phyloP scores from a whole-genome alignment of 2,113 vertebrate genomes.

The Donacobius atricapilla region DNA sequence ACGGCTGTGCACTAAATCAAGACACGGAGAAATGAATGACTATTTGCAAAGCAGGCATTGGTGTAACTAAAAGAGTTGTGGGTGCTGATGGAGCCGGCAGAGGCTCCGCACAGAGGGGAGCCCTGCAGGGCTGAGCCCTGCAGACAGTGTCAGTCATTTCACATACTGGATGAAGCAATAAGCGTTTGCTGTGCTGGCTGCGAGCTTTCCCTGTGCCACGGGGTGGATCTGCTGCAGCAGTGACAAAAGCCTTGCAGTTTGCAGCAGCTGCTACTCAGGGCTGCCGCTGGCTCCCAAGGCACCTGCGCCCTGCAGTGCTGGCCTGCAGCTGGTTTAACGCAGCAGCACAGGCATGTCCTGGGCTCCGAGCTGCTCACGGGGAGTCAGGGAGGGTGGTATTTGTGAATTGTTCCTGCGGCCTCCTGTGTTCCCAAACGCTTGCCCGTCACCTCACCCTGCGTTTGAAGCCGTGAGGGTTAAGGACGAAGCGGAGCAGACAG shows the following conservation, averaged over 20 bases:
- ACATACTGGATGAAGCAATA: background rate
- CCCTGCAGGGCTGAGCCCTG: background rate
- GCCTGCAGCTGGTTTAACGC: background rate
- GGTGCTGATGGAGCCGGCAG: fast-evolving
- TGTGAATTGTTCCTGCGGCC: background rate
- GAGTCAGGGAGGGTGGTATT: fast-evolving
- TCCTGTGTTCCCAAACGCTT: background rate
- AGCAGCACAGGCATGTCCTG: background rate
- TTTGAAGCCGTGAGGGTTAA: background rate
- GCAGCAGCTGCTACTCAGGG: background rate
- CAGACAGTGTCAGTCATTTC: background rate
- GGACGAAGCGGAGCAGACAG: background rate
- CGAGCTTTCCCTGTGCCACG: background rate
- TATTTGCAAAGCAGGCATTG: background rate
- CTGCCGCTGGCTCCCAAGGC: background rate
- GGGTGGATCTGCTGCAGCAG: background rate
- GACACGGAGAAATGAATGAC: background rate
- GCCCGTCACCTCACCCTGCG: background rate
- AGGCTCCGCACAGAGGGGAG: background rate
- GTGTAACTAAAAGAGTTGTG: background rate
- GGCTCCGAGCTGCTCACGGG: background rate
- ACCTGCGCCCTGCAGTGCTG: background rate
- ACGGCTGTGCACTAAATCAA: background rate
- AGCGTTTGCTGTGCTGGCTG: background rate
- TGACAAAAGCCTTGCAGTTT: background rate